phyloP scores from a whole-genome alignment of 2,888 invertebrate genomes.

The Tuta absoluta region DNA sequence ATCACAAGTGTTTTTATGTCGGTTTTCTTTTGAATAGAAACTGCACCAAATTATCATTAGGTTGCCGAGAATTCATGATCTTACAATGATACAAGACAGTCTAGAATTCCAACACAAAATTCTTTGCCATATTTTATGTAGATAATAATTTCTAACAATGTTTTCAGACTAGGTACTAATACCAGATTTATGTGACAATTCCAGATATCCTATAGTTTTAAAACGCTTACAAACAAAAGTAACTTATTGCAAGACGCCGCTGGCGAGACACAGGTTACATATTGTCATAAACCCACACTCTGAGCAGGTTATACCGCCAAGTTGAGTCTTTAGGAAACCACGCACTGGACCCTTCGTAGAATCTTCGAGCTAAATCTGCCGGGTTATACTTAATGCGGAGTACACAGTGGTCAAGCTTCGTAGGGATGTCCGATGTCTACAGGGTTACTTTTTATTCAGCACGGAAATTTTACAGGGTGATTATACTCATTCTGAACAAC shows the following conservation, averaged over 20 bases:
- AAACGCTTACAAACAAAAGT: conserved; percentile 68
- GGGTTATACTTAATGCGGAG: conserved; percentile 37
- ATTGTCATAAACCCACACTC: conserved; percentile 50
- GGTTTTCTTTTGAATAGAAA: too few relatives aligned
- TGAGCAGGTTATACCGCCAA: conserved; percentile 53
- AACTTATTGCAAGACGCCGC: conserved; percentile 64
- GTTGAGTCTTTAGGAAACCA: conserved; percentile 43
- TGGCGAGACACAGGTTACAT: conserved; percentile 65
- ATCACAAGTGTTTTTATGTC: too few relatives aligned
- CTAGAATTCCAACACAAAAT: too few relatives aligned
- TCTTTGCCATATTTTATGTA: too few relatives aligned
- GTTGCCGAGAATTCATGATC: too few relatives aligned
- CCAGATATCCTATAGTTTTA: conserved; percentile 60
- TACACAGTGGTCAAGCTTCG: conserved; percentile 11
- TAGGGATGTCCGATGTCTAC: background rate
- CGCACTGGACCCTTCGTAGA: conserved; percentile 40
- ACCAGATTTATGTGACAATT: conserved; percentile 40
- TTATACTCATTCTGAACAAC: too few relatives aligned
- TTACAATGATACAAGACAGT: too few relatives aligned
- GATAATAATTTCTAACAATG: too few relatives aligned
- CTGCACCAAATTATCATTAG: too few relatives aligned
- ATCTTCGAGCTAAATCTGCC: conserved; percentile 37
- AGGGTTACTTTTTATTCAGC: too few relatives aligned
- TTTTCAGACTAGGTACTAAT: too few relatives aligned
- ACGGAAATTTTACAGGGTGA: too few relatives aligned